Evolutionary conservation across 2,888 invertebrate genomes (phyloP).

Genomic region (Pheosia gnoma): DNA sequence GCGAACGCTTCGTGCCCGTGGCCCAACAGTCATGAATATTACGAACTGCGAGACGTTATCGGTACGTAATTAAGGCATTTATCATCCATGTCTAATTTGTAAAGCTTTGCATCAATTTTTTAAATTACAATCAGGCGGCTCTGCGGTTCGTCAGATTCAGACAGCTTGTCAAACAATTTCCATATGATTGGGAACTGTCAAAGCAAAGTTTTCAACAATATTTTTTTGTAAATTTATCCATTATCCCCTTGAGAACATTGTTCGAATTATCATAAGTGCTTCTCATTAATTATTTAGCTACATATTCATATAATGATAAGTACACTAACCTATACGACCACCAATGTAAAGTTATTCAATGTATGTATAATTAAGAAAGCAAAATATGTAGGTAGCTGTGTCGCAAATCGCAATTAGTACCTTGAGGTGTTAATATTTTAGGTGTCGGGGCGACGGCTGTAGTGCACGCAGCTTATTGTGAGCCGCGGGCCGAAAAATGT

Average conservation of each 20-base stretch:
- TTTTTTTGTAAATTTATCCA: too few species aligned
- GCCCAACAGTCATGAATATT: constrained; percentile 96
- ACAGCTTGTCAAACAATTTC: constrained; percentile 31
- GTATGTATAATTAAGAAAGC: not conserved
- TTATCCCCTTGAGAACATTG: too few species aligned
- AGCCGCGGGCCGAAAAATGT: constrained; percentile 96
- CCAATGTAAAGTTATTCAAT: not conserved
- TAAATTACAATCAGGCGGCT: constrained; percentile 9
- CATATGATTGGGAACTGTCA: constrained; percentile 25
- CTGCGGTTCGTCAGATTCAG: not conserved
- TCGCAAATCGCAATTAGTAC: too few species aligned
- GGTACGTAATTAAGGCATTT: constrained; percentile 84
- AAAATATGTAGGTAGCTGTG: too few species aligned
- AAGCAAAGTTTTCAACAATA: not conserved
- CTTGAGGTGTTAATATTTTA: constrained; percentile 51
- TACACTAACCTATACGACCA: not conserved
- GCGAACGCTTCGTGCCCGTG: constrained; percentile 84
- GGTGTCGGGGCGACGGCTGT: constrained; percentile 98
- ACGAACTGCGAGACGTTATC: constrained; percentile 96
- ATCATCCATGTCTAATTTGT: not conserved
- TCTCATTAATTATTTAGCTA: too few species aligned
- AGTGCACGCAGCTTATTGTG: constrained; percentile 96
- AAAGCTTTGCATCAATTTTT: constrained; percentile 11
- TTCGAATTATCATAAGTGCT: too few species aligned
- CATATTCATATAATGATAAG: not conserved